phyloP scores from a whole-genome alignment of 2,797 vertebrate species.

The Microhierax caerulescens region DNA sequence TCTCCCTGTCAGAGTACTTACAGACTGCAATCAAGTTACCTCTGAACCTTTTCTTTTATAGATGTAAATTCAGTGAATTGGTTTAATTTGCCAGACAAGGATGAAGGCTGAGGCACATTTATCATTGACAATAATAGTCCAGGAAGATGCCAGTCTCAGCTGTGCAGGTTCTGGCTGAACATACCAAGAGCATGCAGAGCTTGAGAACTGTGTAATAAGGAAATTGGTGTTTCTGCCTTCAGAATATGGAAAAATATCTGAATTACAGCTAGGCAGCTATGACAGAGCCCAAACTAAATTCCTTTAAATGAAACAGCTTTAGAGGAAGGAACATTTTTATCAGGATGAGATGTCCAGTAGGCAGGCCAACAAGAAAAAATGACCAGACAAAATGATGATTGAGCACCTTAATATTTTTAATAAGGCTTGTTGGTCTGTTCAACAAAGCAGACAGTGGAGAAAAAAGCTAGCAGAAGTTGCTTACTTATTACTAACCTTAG shows the following conservation, averaged over 20 bases:
- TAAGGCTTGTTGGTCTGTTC: background rate
- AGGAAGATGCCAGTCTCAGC: background rate
- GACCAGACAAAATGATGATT: background rate
- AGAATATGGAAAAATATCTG: background rate
- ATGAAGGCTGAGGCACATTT: background rate
- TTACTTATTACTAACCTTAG: background rate
- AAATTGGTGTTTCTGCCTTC: background rate
- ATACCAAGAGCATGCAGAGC: background rate
- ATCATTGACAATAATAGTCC: background rate
- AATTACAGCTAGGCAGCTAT: background rate
- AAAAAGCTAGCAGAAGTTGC: background rate
- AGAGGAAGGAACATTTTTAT: background rate
- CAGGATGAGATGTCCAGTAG: rapidly evolving
- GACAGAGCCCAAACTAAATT: background rate
- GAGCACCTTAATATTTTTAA: background rate
- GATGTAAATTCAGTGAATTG: background rate
- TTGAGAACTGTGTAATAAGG: background rate
- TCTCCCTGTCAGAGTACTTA: background rate
- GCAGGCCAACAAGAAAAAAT: background rate
- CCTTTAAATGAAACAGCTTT: background rate
- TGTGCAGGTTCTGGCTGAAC: background rate
- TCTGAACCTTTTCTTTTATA: background rate
- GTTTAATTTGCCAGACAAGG: background rate
- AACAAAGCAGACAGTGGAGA: background rate
- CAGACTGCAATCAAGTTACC: background rate